Conservation (phyloP, 2,113 vertebrate species). For the Erinaceus europaeus region DNA sequence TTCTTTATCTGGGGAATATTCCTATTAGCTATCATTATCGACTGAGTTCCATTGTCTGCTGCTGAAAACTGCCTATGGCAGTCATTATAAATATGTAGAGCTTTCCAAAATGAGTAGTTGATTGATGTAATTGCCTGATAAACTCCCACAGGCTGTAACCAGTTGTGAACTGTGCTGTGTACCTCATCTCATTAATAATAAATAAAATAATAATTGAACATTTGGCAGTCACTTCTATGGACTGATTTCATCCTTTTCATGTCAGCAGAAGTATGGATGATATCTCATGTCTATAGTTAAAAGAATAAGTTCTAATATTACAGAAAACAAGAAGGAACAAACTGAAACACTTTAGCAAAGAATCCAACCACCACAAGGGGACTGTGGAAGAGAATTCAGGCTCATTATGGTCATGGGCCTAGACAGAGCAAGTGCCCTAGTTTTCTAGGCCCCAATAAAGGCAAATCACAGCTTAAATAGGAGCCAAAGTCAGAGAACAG, state of each 20-base stretch:
- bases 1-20: constrained; percentile 22
- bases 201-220: not conserved
- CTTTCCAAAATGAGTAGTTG: constrained; percentile 25
- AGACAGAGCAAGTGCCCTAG: too few relatives aligned
- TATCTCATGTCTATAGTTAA: not conserved
- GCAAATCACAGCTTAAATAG: too few relatives aligned
- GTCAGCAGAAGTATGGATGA: not conserved
- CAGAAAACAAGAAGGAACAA: too few relatives aligned
- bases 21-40: constrained; percentile 1
- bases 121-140: constrained; percentile 10
- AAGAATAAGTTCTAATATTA: not conserved
- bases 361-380: too few relatives aligned
- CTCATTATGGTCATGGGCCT: too few relatives aligned
- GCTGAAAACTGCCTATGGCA: constrained; percentile 21
- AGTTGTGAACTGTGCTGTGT: not conserved
- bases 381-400: too few relatives aligned
- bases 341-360: too few relatives aligned
- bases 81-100: constrained; percentile 33
- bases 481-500: too few relatives aligned
- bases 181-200: constrained; percentile 29
- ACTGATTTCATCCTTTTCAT: not conserved
- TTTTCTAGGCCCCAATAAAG: too few relatives aligned
- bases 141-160: constrained; percentile 10
- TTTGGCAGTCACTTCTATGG: not conserved
- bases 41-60: not conserved